Percentiles rank a stretch among this genome's conserved stretches.
Conservation (phyloP, 2,113 vertebrate genomes). For the Nycticebus coucang region DNA sequence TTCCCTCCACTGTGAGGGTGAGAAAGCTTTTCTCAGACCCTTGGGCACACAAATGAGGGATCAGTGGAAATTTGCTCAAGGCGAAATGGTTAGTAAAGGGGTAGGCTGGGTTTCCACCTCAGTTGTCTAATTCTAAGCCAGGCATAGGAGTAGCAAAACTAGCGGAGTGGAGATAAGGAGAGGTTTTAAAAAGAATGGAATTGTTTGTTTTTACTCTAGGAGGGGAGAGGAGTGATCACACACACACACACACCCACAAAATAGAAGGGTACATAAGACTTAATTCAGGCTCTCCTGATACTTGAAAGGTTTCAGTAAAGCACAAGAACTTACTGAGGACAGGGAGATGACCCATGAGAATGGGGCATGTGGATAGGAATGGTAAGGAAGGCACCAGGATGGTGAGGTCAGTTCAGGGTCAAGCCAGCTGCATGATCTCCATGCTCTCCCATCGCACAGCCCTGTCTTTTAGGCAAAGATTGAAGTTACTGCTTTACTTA, state of each 20-base stretch:
- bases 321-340: neutral
- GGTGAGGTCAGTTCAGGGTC: neutral
- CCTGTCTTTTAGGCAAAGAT: neutral
- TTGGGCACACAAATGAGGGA: neutral
- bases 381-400: neutral
- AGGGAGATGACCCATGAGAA: neutral
- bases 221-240: neutral
- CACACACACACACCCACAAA: too few species aligned
- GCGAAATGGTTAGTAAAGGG: neutral
- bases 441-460: neutral
- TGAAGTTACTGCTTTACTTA: neutral
- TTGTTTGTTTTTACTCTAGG: neutral
- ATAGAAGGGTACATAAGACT: neutral
- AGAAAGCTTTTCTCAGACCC: neutral
- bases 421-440: accelerated
- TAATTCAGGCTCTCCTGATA: neutral
- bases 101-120: neutral
- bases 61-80: neutral
- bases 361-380: neutral
- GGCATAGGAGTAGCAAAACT: neutral
- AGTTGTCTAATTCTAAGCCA: neutral
- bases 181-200: neutral
- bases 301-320: neutral
- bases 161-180: neutral
- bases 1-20: neutral